Base-by-base conservation (phyloP, 2,888 invertebrate species). In the Harpalus rufipes region DNA sequence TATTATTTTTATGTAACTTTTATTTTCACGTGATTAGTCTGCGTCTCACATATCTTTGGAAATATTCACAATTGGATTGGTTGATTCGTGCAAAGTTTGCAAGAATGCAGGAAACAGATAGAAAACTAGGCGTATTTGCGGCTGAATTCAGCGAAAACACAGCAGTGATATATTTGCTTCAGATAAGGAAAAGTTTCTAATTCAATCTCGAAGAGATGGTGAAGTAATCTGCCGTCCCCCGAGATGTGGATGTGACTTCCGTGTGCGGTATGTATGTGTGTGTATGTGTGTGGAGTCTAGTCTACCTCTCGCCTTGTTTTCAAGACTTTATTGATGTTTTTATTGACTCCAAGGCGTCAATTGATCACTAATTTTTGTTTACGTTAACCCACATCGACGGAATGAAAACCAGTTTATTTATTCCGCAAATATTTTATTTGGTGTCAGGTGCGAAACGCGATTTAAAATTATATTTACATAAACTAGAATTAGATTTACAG, bases 101-200 rank as follows among this genome's bases (percentile, higher is more conserved):
- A 68, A 63, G 68, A 68, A 68, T 41, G 44, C 72, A 68, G 68
- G 63, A 63, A 63, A 63, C 63, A 63, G 63, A 63, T 25, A 68
- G 68, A 68, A 68, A 68, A 32, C 39, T 68, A 39, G 41, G 44
- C 44, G 41, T 44, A 41, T 74, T 41, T 44, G 72, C 72, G 18
- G 72, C 72, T 18, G 44, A 16, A 18, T 74, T 74, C 72, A 74
- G 72, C 72, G 59, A 76, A 76, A 74, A 83, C 78, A 59, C 78
- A 59, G 51, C 51, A 44, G 81, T 81, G 81, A 81, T 81, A 61
- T 81, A 81, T 81, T 63, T 81, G 41, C 61, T 65, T 63, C 81
- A 81, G 81, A 81, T 81, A 81, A 81, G 81, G 65, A 63, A 81
- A 81, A 81, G 65, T 81, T 81, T 81, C 61, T 81, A 81, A 81